A percentile compares a stretch with the other conserved stretches of the same genome.
Conservation (phyloP, 2,113 vertebrate species). For the Daphoenositta chrysoptera region DNA sequence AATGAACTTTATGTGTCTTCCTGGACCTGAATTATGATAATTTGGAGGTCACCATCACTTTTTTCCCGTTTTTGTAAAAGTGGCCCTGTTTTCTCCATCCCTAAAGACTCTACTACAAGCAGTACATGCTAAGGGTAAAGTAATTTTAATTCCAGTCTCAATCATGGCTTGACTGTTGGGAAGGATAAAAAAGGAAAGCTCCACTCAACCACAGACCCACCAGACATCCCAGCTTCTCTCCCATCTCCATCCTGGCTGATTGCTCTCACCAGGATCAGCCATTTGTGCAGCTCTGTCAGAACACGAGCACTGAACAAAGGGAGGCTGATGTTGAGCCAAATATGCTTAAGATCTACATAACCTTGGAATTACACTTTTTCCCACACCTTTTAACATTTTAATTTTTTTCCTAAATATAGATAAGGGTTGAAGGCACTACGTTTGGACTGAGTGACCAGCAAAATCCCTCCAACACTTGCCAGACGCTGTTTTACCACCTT, state of each 20-base stretch:
- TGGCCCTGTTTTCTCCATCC: constrained; percentile 24
- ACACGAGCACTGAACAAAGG: background rate
- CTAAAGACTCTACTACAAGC: background rate
- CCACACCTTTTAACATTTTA: background rate
- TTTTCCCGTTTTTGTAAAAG: background rate
- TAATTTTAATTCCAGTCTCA: background rate
- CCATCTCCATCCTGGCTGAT: background rate
- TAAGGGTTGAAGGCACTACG: background rate
- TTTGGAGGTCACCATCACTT: constrained; percentile 67
- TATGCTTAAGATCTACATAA: background rate
- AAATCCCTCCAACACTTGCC: background rate
- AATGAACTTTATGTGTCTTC: constrained; percentile 66
- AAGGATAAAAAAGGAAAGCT: constrained; percentile 11
- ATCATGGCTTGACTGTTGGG: background rate
- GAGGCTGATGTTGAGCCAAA: background rate
- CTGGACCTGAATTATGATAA: constrained; percentile 63
- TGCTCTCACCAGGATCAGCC: background rate
- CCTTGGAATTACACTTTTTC: background rate
- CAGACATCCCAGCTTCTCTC: background rate
- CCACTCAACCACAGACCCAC: constrained; percentile 1
- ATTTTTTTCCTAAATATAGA: background rate
- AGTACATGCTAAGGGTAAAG: background rate
- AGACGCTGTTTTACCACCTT: background rate
- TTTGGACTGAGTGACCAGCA: background rate
- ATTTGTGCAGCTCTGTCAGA: background rate